Percentiles rank a stretch among this genome's conserved stretches.
These are phyloP conservation scores for Zhuqinia jingwanae DNA, from an alignment of 2,888 invertebrate species.

Conservation along the genomic window DNA sequence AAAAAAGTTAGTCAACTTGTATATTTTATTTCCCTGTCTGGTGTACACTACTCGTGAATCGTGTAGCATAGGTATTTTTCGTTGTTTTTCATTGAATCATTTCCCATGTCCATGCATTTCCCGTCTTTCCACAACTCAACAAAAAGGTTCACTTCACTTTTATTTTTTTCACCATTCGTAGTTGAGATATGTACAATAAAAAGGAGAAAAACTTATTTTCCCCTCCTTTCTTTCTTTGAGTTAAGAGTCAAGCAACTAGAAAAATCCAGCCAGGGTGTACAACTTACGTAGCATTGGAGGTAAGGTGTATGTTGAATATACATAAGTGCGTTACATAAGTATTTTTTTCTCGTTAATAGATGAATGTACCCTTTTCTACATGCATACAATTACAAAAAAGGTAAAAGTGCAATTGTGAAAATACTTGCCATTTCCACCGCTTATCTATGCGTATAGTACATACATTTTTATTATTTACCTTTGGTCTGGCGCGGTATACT, in stretches of 20 bases:
- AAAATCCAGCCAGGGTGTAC: slow-evolving; percentile 22
- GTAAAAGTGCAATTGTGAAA: no score
- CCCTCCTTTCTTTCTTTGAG: neutral
- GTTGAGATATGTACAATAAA: neutral
- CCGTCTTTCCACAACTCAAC: neutral
- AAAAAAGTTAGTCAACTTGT: slow-evolving; percentile 5
- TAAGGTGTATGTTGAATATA: no score
- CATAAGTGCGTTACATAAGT: no score
- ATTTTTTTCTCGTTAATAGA: no score
- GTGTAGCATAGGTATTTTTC: neutral
- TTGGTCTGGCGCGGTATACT: no score
- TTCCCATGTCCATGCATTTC: neutral
- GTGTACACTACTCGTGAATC: no score
- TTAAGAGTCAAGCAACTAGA: slow-evolving; percentile 32
- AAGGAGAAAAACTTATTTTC: neutral
- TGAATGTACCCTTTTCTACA: no score
- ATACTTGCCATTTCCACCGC: no score
- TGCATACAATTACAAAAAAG: no score
- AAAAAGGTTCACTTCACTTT: neutral
- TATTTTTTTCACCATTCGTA: slow-evolving; percentile 2
- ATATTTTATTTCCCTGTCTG: neutral
- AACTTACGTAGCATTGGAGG: no score
- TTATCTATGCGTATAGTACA: no score
- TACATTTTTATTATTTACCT: no score
- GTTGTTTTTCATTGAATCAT: neutral